A percentile compares a stretch with the other conserved stretches of the same genome.
Conservation (phyloP, 2,797 vertebrate species). For the Acipenser transmontanus region DNA sequence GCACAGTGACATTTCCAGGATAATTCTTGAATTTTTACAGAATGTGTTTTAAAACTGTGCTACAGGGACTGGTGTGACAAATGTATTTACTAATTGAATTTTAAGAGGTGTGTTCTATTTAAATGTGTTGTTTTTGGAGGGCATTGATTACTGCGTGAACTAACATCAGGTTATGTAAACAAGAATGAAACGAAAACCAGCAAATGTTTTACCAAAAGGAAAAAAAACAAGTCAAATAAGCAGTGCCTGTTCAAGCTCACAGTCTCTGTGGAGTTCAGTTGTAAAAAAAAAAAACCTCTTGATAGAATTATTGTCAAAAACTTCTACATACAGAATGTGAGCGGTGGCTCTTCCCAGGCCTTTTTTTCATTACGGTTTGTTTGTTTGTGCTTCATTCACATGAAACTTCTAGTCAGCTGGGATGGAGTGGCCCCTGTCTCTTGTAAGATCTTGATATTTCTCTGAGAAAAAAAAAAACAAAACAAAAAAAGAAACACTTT, state of each 20-base stretch:
- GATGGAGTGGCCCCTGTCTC: constrained; percentile 65
- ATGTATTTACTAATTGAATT: constrained; percentile 69
- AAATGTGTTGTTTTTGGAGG: constrained; percentile 71
- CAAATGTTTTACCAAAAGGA: constrained; percentile 67
- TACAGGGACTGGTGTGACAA: constrained; percentile 76
- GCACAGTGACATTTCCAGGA: constrained; percentile 78
- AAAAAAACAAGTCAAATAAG: constrained; percentile 71
- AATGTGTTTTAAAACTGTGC: constrained; percentile 72
- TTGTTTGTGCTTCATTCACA: constrained; percentile 77
- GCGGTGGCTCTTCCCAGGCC: constrained; percentile 70
- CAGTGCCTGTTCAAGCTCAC: constrained; percentile 98
- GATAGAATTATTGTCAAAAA: constrained; percentile 79
- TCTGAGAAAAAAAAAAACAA: constrained; percentile 70
- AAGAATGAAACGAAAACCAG: constrained; percentile 77
- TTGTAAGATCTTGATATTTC: constrained; percentile 64
- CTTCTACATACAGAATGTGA: constrained; percentile 78
- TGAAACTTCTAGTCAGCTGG: constrained; percentile 73
- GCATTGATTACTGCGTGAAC: constrained; percentile 83
- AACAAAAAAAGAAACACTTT: constrained; percentile 67
- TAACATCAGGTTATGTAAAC: constrained; percentile 86
- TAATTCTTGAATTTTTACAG: constrained; percentile 76
- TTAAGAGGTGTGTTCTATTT: constrained; percentile 73
- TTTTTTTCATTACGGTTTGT: constrained; percentile 56
- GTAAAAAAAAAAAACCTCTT: constrained; percentile 81
- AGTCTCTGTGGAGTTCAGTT: constrained; percentile 92